Base-by-base conservation (phyloP, 2,797 vertebrate species). In the Crypturellus tataupa region DNA sequence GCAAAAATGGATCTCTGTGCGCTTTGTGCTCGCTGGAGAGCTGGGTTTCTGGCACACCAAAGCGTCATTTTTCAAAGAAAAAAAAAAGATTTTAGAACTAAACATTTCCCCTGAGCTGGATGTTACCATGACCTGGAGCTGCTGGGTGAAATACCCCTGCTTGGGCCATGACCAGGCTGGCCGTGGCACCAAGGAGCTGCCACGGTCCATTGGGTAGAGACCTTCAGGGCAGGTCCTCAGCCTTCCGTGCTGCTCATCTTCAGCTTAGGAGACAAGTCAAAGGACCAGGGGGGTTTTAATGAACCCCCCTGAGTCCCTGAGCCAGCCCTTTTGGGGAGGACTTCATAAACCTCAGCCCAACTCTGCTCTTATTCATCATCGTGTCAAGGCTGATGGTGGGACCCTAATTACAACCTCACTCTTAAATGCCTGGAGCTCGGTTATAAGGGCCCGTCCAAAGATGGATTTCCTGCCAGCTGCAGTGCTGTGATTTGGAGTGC, bases 1-100 rank as follows among this genome's bases (percentile, higher is more conserved):
- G 91, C 40, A 5, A 60, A 95, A 95, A 93, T 94, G 83, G 90
- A 87, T 86, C 42, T 16, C 35, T 90, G 67, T 47, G 85, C 70
- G 94, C 85, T 75, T 33, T 47, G 78, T 20, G 70, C 78, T 58
- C 77, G 27, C 51, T 67, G 47, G 37, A 68, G 81, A 67, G 63
- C 42, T 84, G 80, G 0, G 2, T 27, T 91, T 86, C 80, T 71
- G 16, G 5, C 70, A 91, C 81, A 70, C 83, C 75, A 46, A 35
- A 63, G 25, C 7, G 4, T 3, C 0, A 1, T 63, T 19, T 25
- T 81, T 40, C 40, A 40, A 40, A 33, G 31, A 76, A 70, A 47
- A 31, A 53, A 69, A 46, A 84, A n/a, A 33, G 7, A 84, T 51
- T 62, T 79, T 91, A 51, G n/a, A 67, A 40, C 16, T 40, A 35